Evolutionary conservation across 2,888 invertebrate species (phyloP).

Genomic region (Cryptus viduatorius): DNA sequence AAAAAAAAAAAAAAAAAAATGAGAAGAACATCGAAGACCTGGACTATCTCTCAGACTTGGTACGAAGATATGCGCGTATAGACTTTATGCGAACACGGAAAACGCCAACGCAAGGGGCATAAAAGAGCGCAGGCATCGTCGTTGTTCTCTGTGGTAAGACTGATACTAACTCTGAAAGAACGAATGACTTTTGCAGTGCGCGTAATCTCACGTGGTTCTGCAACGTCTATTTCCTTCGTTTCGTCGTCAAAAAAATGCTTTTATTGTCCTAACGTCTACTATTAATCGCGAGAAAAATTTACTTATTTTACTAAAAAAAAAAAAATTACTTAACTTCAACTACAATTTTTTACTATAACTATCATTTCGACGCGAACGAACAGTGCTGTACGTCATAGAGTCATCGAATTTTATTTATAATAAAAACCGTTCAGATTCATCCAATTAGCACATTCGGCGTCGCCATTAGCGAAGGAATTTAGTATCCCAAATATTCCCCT

Average conservation of each 20-base stretch:
- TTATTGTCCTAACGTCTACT: background rate
- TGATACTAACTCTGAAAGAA: slow-evolving; percentile 50
- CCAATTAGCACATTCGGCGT: background rate
- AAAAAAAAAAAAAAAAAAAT: slow-evolving; percentile 16
- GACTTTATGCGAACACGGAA: slow-evolving; percentile 77
- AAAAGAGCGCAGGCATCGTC: slow-evolving; percentile 75
- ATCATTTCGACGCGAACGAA: background rate
- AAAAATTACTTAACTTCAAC: too few species aligned
- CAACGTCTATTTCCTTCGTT: background rate
- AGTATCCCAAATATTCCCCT: background rate
- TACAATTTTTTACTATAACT: too few species aligned
- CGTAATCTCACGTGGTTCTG: background rate
- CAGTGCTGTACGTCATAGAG: background rate
- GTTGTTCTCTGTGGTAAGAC: slow-evolving; percentile 63
- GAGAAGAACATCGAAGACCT: slow-evolving; percentile 69
- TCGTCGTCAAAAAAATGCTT: background rate
- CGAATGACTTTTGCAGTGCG: background rate
- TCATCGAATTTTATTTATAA: background rate
- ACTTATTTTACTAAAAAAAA: too few species aligned
- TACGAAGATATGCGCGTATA: slow-evolving; percentile 29
- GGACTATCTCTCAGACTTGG: slow-evolving; percentile 70
- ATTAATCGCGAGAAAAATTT: background rate
- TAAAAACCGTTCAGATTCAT: background rate
- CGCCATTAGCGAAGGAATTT: background rate
- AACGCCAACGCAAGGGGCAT: slow-evolving; percentile 78